Conservation (phyloP, 2,888 invertebrate species). For the Sepioteuthis lessoniana region DNA sequence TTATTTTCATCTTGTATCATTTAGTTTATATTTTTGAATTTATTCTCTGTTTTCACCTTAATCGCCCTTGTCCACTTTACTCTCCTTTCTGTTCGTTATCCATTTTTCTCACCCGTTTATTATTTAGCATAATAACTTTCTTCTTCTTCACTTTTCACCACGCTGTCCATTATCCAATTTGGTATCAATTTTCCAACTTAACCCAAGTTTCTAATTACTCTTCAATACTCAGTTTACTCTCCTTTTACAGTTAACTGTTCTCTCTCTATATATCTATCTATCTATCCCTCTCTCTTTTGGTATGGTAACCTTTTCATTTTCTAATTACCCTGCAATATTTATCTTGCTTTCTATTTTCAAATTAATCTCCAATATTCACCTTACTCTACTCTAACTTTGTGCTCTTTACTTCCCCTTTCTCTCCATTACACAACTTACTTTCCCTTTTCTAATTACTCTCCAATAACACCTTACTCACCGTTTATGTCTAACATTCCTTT, state of each 20-base stretch:
- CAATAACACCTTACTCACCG: background rate
- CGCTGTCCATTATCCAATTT: background rate
- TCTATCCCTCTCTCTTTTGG: background rate
- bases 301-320: background rate
- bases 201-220: background rate
- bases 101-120: too few relatives aligned
- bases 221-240: background rate
- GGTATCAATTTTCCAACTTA: background rate
- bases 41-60: too few relatives aligned
- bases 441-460: background rate
- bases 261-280: background rate
- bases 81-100: background rate
- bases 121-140: too few relatives aligned
- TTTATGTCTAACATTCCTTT: too few relatives aligned
- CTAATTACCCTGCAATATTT: too few relatives aligned
- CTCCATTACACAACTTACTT: background rate
- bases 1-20: too few relatives aligned
- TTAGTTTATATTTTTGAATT: too few relatives aligned
- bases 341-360: background rate
- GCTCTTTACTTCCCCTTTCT: background rate
- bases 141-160: background rate
- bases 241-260: too few relatives aligned
- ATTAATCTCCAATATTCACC: background rate
- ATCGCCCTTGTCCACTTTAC: background rate
- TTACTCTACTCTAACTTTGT: background rate